phyloP scores from a whole-genome alignment of 1,140 invertebrate species.

The Lepidurus packardi region DNA sequence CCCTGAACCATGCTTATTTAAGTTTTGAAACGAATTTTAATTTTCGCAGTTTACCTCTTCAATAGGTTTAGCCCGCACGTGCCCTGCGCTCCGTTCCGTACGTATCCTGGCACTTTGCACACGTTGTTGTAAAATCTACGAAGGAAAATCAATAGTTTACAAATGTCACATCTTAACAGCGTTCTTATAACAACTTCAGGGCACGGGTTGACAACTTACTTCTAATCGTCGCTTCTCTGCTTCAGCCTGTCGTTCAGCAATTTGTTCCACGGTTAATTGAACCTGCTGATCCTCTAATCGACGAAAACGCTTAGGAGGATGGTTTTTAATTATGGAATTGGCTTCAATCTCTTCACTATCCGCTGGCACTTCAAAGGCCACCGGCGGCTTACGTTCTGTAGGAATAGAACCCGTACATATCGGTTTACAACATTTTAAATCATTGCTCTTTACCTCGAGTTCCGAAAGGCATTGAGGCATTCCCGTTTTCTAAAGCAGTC shows the following conservation, averaged over 20 bases:
- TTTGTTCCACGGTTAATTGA: conserved; percentile 26
- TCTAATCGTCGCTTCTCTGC: conserved; percentile 30
- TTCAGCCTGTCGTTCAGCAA: conserved; percentile 27
- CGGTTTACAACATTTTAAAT: neutral
- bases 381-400: conserved; percentile 31
- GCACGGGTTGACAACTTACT: neutral
- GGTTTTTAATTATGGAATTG: conserved; percentile 31
- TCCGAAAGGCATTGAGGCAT: neutral
- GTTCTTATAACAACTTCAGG: neutral
- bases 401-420: neutral
- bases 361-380: conserved; percentile 32
- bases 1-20: neutral
- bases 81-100: conserved; percentile 26
- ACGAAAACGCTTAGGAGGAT: conserved; percentile 32
- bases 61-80: conserved; percentile 8
- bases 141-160: neutral
- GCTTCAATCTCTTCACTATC: neutral
- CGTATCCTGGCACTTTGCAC: conserved; percentile 31
- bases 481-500: neutral
- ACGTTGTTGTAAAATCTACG: conserved; percentile 26
- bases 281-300: conserved; percentile 33
- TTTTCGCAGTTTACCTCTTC: neutral
- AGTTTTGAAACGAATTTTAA: neutral
- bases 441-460: neutral
- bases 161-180: neutral